These are phyloP conservation scores for Holothuria scabra DNA, from an alignment of 53 echinoderm and acorn worm genomes.

Conservation along the genomic window DNA sequence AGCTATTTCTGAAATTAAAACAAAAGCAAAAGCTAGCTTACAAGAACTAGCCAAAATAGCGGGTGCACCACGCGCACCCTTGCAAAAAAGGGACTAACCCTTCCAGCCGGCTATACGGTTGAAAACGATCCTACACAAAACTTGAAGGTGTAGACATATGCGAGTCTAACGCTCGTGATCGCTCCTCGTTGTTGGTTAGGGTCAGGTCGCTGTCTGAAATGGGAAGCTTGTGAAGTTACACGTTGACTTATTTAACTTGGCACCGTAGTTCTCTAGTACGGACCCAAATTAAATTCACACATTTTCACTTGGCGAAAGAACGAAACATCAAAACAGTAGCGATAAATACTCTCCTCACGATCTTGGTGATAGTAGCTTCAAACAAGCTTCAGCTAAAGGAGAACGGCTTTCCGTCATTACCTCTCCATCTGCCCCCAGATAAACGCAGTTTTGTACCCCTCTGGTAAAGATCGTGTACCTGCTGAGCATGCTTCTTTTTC, in stretches of 20 bases:
- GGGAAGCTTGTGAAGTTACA: constrained; percentile 1
- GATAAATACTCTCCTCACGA: not conserved
- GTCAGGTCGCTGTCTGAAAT: constrained; percentile 4
- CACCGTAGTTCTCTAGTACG: constrained; percentile 8
- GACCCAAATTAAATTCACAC: not conserved
- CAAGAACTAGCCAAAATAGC: not conserved
- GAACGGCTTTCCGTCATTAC: not conserved
- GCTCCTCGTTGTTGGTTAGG: not conserved
- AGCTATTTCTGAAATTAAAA: too few relatives aligned
- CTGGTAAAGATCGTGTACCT: not conserved
- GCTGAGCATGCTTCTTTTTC: not conserved
- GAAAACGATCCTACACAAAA: constrained; percentile 12
- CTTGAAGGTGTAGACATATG: not conserved
- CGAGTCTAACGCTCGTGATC: too few relatives aligned
- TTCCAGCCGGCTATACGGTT: constrained; percentile 9
- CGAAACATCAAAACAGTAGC: not conserved
- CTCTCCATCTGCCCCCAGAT: not conserved
- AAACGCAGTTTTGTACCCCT: not conserved
- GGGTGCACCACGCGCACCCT: too few relatives aligned
- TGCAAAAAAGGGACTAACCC: constrained; percentile 5
- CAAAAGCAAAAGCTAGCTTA: constrained; percentile 18
- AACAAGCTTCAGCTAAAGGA: constrained; percentile 7
- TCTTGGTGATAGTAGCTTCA: constrained; percentile 8
- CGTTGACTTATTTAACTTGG: constrained; percentile 12
- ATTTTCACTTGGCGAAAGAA: constrained; percentile 3